Evolutionary conservation across 2,797 vertebrate genomes (phyloP), one percentile per base, ranked within the genome.

Genomic region (Paratrypauchen microcephalus): DNA sequence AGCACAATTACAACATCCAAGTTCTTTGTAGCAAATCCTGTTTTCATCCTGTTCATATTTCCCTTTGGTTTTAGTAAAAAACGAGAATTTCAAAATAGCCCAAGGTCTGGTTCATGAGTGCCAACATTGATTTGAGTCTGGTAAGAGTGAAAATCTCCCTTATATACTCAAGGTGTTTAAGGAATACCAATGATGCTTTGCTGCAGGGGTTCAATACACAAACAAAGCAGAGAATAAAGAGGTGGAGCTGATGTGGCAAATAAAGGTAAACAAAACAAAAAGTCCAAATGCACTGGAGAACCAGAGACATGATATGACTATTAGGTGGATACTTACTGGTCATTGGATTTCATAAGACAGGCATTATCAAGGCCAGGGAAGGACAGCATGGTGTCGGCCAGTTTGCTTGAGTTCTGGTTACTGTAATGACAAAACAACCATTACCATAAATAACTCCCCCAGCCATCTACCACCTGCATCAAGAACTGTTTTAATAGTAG

Each of bases 351-450:
- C 50, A 80, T 82, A 74, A 96, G 82, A 86, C 97, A 98, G 1
- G 75, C 64, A 41, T 94, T 95, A 89, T 98, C 96, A 0, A 96
- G 94, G 77, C 97, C 96, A 26, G 97, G 96, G 89, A 93, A 96
- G 67, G 94, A 92, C 90, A 95, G 90, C 95, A 98, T 93, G 0
- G 91, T 82, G 66, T 95, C 85, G 19, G 92, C 92, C 77, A 99
- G 84, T 36, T 54, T 64, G 68, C 80, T 78, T 23, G 95, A 94
- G 75, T 74, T 91, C 63, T 90, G 81, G 87, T 95, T 94, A 74
- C 97, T 98, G 85, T 68, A 74, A 73, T 67, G 62, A 1, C 61
- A 86, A 48, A 77, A 76, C 64, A 78, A 68, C 23, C 32, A 18
- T 58, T 6, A 60, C 7, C 18, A 30, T 21, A 21, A 21, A 65